These are phyloP conservation scores for Hirtodrosophila confusa DNA, from an alignment of 2,888 invertebrate genomes.

Conservation along the genomic window DNA sequence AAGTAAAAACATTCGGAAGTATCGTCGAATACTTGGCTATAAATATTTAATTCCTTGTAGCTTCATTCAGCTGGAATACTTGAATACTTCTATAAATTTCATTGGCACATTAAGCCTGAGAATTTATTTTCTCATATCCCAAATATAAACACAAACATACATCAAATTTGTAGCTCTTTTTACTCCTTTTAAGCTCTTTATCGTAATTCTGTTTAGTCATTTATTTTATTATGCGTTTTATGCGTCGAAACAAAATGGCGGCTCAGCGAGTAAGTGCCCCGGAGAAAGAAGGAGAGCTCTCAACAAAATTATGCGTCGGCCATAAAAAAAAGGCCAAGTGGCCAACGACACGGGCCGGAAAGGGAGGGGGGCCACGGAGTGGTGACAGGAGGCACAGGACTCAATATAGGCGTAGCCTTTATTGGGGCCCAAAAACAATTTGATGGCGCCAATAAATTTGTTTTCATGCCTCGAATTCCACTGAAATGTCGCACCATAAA, in stretches of 20 bases:
- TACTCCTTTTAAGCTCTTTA: slow-evolving; percentile 44
- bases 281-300: slow-evolving; percentile 38
- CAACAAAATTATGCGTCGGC: slow-evolving; percentile 75
- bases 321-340: slow-evolving; percentile 68
- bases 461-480: slow-evolving; percentile 66
- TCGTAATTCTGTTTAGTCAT: slow-evolving; percentile 76
- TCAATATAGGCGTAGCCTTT: slow-evolving; percentile 46
- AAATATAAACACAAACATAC: slow-evolving; percentile 7
- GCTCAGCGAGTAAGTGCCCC: slow-evolving; percentile 25
- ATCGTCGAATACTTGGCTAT: too few relatives aligned
- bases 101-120: slow-evolving; percentile 9
- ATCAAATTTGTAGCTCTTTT: not conserved
- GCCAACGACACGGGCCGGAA: slow-evolving; percentile 36
- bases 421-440: slow-evolving; percentile 52
- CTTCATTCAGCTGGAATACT: not conserved
- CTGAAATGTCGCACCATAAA: slow-evolving; percentile 75
- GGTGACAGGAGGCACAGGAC: not conserved
- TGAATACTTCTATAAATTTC: slow-evolving; percentile 5
- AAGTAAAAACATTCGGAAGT: too few relatives aligned
- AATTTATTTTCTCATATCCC: slow-evolving; percentile 15
- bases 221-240: slow-evolving; percentile 78
- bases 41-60: too few relatives aligned
- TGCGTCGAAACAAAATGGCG: slow-evolving; percentile 45
- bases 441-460: slow-evolving; percentile 76
- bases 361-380: not conserved